Evolutionary conservation across 2,888 invertebrate genomes (phyloP).

Genomic region (Drosophila recens): DNA sequence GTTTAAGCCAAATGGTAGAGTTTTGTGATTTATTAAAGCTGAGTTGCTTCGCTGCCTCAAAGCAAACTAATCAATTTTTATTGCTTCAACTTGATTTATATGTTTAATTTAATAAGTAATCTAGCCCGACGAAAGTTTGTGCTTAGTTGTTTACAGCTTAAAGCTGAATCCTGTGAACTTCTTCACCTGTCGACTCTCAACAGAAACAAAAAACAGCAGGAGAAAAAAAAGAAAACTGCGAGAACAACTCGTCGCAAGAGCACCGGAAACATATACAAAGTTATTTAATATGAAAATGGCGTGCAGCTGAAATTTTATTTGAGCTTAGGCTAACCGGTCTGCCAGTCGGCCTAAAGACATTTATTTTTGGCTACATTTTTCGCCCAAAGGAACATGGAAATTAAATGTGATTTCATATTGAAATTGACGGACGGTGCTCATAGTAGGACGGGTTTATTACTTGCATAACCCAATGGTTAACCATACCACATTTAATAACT

Average conservation of each 20-base stretch:
- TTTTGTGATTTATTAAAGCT: background rate
- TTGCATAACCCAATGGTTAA: constrained; percentile 3
- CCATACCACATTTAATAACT: background rate
- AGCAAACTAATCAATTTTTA: background rate
- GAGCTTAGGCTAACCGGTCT: constrained; percentile 62
- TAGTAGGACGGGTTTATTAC: constrained; percentile 2
- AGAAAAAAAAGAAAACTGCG: constrained; percentile 10
- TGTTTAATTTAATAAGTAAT: constrained; percentile 11
- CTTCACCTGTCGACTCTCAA: constrained; percentile 67
- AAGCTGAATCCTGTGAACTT: constrained; percentile 59
- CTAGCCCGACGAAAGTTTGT: constrained; percentile 12
- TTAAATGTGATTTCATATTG: constrained; percentile 54
- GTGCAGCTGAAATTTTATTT: constrained; percentile 73
- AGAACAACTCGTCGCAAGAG: constrained; percentile 48
- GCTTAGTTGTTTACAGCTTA: constrained; percentile 20
- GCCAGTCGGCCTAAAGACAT: constrained; percentile 61
- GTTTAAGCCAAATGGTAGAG: background rate
- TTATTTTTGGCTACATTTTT: constrained; percentile 51
- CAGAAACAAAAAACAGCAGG: constrained; percentile 42
- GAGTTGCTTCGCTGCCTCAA: background rate
- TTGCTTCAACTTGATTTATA: constrained; percentile 3
- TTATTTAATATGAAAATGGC: constrained; percentile 81
- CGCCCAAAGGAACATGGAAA: constrained; percentile 51
- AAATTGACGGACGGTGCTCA: constrained; percentile 67
- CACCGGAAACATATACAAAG: constrained; percentile 73